These are phyloP conservation scores for Amniataba percoides DNA, from an alignment of 2,797 vertebrate species.

Conservation along the genomic window DNA sequence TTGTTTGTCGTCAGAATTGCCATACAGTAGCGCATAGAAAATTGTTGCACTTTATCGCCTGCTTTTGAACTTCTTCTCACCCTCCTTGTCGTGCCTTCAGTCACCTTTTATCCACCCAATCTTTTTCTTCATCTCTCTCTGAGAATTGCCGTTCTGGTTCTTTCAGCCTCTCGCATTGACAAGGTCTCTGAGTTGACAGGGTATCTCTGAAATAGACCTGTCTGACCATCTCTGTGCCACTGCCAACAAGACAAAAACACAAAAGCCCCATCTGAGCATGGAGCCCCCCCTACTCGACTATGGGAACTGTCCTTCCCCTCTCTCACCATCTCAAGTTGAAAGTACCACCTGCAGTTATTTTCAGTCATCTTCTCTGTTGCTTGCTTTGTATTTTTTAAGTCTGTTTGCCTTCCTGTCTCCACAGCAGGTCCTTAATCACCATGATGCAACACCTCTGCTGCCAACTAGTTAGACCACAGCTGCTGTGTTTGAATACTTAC, in stretches of 20 bases:
- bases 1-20: neutral
- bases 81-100: neutral
- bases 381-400: conserved; percentile 14
- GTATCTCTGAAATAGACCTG: conserved; percentile 58
- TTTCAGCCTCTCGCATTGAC: conserved; percentile 33
- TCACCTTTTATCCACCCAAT: conserved; percentile 22
- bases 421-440: conserved; percentile 7
- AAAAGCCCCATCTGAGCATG: conserved; percentile 29
- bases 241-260: conserved; percentile 45
- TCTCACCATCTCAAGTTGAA: conserved; percentile 21
- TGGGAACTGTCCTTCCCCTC: neutral
- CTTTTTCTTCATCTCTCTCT: conserved; percentile 2
- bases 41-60: no score
- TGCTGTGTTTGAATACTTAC: conserved; percentile 27
- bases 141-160: conserved; percentile 14
- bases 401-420: conserved; percentile 13
- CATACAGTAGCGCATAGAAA: neutral
- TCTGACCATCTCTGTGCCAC: conserved; percentile 33
- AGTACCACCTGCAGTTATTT: conserved; percentile 8
- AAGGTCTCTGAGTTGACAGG: conserved; percentile 46
- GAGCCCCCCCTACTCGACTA: neutral
- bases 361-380: conserved; percentile 2
- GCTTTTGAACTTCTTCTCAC: neutral
- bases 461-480: conserved; percentile 34
- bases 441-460: conserved; percentile 30